phyloP scores from a whole-genome alignment of 2,797 vertebrate genomes.

The Peromyscus nudipes region DNA sequence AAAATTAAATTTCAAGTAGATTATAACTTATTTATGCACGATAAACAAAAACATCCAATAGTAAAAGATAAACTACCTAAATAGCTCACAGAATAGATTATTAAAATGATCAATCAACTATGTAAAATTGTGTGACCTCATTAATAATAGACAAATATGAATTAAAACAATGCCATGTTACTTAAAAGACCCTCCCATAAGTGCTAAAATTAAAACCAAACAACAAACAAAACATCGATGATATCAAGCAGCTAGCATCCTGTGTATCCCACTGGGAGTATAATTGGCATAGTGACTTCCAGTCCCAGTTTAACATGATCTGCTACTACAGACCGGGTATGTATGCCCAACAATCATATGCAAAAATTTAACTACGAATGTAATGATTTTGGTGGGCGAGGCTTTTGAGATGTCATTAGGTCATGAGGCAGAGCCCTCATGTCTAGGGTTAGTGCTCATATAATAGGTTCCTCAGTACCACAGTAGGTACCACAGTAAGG shows the following conservation, averaged over 20 bases:
- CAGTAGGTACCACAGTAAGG: neutral
- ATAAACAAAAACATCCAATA: neutral
- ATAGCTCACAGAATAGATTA: neutral
- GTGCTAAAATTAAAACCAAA: neutral
- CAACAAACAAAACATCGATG: neutral
- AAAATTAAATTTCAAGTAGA: slow-evolving; percentile 40
- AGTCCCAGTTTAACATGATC: neutral
- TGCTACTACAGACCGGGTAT: too few relatives aligned
- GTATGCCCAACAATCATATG: neutral
- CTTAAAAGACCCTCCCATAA: neutral
- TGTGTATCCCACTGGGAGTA: neutral
- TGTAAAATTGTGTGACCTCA: neutral
- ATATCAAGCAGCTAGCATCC: neutral
- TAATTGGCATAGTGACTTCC: neutral
- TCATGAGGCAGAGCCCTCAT: neutral
- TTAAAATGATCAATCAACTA: neutral
- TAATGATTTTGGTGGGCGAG: neutral
- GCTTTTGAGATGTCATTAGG: neutral
- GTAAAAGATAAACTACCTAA: neutral
- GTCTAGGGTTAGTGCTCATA: neutral
- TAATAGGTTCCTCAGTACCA: neutral
- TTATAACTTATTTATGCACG: neutral
- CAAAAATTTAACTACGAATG: neutral
- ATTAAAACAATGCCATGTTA: neutral
- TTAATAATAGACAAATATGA: neutral